These are phyloP conservation scores for Andrena bicolor DNA, from an alignment of 2,888 invertebrate species.

Conservation along the genomic window DNA sequence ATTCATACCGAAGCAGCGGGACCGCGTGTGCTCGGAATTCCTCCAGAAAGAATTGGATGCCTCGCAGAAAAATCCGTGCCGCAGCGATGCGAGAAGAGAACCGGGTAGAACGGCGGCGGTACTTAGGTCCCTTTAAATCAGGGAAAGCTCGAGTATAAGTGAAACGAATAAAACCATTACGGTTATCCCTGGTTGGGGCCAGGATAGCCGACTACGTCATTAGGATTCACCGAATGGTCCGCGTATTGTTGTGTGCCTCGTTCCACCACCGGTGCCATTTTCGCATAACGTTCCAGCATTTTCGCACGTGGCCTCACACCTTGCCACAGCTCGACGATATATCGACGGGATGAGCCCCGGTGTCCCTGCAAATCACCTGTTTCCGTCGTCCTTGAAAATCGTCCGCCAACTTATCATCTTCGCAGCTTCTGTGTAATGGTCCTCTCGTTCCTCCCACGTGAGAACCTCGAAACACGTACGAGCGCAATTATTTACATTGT, in stretches of 20 bases:
- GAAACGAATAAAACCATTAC: slow-evolving; percentile 80
- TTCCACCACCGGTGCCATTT: slow-evolving; percentile 47
- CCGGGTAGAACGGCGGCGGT: slow-evolving; percentile 8
- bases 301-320: slow-evolving; percentile 49
- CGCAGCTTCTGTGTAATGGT: neutral
- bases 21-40: slow-evolving; percentile 8
- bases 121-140: slow-evolving; percentile 63
- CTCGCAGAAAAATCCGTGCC: slow-evolving; percentile 15
- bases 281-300: slow-evolving; percentile 59
- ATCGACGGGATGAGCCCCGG: slow-evolving; percentile 55
- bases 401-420: slow-evolving; percentile 39
- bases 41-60: slow-evolving; percentile 25
- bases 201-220: slow-evolving; percentile 76
- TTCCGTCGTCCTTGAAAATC: slow-evolving; percentile 46
- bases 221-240: slow-evolving; percentile 74
- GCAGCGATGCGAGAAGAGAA: slow-evolving; percentile 12
- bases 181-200: slow-evolving; percentile 70
- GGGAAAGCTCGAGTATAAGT: slow-evolving; percentile 72
- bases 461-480: neutral
- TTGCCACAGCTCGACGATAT: slow-evolving; percentile 55
- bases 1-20: slow-evolving; percentile 6
- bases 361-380: slow-evolving; percentile 59
- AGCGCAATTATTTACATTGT: slow-evolving; percentile 11
- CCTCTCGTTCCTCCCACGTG: neutral
- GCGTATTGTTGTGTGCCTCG: slow-evolving; percentile 51